Conservation (phyloP, 1,140 invertebrate species). For the Ceratina calcarata region DNA sequence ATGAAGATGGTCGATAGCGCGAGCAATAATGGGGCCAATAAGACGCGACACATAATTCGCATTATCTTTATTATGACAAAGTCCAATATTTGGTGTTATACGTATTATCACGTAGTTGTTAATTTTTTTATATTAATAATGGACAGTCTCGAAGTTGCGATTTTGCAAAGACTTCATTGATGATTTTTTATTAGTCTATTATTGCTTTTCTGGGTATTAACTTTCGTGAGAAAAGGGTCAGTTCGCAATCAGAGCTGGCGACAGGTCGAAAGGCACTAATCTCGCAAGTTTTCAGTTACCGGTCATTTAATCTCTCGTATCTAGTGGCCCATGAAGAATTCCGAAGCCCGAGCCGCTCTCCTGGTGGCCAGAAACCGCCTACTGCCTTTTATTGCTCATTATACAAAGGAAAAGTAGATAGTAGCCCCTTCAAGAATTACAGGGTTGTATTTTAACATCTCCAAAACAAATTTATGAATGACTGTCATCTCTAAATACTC, state of each 20-base stretch:
- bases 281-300: slow-evolving; percentile 69
- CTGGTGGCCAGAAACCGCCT: slow-evolving; percentile 65
- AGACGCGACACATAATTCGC: background rate
- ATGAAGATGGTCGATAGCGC: background rate
- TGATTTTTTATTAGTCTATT: background rate
- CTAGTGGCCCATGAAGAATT: slow-evolving; percentile 66
- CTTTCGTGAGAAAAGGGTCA: slow-evolving; percentile 9
- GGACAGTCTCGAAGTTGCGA: background rate
- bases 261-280: slow-evolving; percentile 19
- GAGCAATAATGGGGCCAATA: background rate
- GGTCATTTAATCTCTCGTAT: slow-evolving; percentile 69
- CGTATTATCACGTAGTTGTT: background rate
- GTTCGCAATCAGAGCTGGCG: background rate
- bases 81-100: background rate
- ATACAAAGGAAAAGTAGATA: too few species aligned
- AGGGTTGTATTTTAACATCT: too few species aligned
- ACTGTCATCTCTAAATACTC: too few species aligned
- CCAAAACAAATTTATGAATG: too few species aligned
- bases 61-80: background rate
- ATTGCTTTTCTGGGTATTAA: background rate
- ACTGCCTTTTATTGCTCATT: background rate
- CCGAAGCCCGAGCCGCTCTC: slow-evolving; percentile 60
- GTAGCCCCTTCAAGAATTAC: too few species aligned
- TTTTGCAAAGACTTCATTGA: too few species aligned
- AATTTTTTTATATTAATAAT: too few species aligned